Evolutionary conservation across 1,140 invertebrate species (phyloP).

Genomic region (Conus betulinus): DNA sequence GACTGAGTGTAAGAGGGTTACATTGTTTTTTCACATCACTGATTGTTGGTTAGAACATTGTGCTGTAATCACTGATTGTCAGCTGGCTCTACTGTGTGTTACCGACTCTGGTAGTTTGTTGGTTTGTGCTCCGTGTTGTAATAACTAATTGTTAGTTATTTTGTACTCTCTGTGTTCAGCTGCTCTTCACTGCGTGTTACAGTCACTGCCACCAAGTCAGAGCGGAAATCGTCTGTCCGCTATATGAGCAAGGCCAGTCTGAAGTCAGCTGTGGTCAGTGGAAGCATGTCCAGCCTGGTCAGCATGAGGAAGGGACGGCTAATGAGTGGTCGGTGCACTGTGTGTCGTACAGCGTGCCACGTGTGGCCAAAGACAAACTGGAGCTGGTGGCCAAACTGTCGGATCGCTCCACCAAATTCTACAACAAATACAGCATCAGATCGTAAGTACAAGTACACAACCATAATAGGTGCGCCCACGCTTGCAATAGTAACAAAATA

Average conservation of each 20-base stretch:
- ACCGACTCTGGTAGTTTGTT: too few relatives aligned
- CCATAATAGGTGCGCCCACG: too few relatives aligned
- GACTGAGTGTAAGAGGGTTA: too few relatives aligned
- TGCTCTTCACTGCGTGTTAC: slow-evolving; percentile 3
- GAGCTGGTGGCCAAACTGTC: slow-evolving; percentile 50
- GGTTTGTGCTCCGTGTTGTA: too few relatives aligned
- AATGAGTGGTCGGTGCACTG: slow-evolving; percentile 33
- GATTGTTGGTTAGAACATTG: too few relatives aligned
- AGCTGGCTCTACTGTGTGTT: too few relatives aligned
- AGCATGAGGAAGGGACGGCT: slow-evolving; percentile 50
- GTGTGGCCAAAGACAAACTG: slow-evolving; percentile 52
- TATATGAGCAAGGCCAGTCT: slow-evolving; percentile 44
- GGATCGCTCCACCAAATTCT: slow-evolving; percentile 51
- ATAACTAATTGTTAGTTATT: too few relatives aligned
- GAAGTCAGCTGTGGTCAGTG: slow-evolving; percentile 45
- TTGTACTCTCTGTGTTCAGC: background rate
- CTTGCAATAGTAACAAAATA: too few relatives aligned
- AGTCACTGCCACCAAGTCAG: slow-evolving; percentile 45
- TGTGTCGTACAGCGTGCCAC: slow-evolving; percentile 58
- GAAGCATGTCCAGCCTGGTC: slow-evolving; percentile 43
- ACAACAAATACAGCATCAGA: slow-evolving; percentile 50
- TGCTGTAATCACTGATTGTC: too few relatives aligned
- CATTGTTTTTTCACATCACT: too few relatives aligned
- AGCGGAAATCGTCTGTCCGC: slow-evolving; percentile 42
- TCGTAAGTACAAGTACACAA: slow-evolving; percentile 51